A percentile compares a stretch with the other conserved stretches of the same genome.
Evolutionary conservation across 2,797 vertebrate genomes (phyloP).

Genomic region (Dipus sagitta): DNA sequence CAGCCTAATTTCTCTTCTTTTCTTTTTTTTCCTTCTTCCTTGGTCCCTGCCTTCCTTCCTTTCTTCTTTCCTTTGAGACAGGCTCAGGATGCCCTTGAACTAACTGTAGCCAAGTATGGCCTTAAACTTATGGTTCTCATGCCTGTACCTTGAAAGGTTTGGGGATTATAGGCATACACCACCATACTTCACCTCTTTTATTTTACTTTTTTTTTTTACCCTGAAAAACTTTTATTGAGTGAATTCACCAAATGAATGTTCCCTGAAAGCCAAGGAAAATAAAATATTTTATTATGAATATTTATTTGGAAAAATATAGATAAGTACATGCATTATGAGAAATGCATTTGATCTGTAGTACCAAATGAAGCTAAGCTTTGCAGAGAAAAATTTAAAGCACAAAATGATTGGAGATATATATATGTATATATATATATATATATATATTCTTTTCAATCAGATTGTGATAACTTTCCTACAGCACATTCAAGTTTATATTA

Average conservation of each 20-base stretch:
- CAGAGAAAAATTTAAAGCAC: conserved; percentile 64
- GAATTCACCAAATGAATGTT: conserved; percentile 23
- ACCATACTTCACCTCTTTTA: too few relatives aligned
- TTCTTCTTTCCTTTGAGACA: too few relatives aligned
- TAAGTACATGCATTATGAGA: conserved; percentile 56
- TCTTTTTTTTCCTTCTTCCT: too few relatives aligned
- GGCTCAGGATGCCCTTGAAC: too few relatives aligned
- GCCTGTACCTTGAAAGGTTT: too few relatives aligned
- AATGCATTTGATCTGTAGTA: conserved; percentile 38
- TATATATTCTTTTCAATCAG: conserved; percentile 37
- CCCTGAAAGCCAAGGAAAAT: conserved; percentile 53
- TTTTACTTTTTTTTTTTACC: not conserved
- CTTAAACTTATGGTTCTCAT: too few relatives aligned
- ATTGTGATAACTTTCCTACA: conserved; percentile 58
- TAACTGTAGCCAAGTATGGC: too few relatives aligned
- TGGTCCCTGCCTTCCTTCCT: too few relatives aligned
- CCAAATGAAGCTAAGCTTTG: conserved; percentile 56
- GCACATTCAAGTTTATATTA: conserved; percentile 47
- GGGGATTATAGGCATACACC: too few relatives aligned
- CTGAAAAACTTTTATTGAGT: not conserved
- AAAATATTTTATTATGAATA: conserved; percentile 45
- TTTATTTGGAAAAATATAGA: conserved; percentile 56
- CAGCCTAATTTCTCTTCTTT: not conserved
- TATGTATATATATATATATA: not conserved
- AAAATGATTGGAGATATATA: not conserved